Conservation (phyloP, 35 echinoderm and acorn worm species). For the Apostichopus californicus region DNA sequence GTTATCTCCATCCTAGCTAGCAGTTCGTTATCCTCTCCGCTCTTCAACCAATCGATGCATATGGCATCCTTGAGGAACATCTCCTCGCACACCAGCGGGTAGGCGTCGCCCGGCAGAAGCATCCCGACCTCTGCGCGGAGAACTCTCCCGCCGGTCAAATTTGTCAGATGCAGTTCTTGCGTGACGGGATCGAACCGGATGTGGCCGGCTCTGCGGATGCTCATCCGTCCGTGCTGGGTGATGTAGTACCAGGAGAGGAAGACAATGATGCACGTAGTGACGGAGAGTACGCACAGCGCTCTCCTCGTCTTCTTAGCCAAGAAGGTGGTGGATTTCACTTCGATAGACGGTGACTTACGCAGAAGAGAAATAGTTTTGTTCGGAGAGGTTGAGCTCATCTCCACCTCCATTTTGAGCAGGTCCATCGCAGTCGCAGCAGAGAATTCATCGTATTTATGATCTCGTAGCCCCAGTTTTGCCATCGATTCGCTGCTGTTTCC, state of each 20-base stretch:
- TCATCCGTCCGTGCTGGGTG: constrained; percentile 72
- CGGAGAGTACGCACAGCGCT: constrained; percentile 63
- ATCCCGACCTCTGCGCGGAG: constrained; percentile 50
- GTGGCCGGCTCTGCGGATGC: constrained; percentile 50
- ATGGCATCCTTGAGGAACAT: constrained; percentile 8
- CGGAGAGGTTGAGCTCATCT: constrained; percentile 45
- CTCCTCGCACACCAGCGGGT: constrained; percentile 52
- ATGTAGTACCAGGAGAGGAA: constrained; percentile 91
- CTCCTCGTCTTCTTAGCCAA: constrained; percentile 74
- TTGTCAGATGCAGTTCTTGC: constrained; percentile 31
- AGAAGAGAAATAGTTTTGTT: constrained; percentile 44
- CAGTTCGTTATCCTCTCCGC: constrained; percentile 55
- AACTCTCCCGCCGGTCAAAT: constrained; percentile 3
- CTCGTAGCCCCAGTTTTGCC: constrained; percentile 29
- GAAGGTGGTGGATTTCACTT: neutral
- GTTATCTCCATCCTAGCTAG: constrained; percentile 47
- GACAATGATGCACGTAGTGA: constrained; percentile 68
- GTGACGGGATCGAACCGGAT: constrained; percentile 52
- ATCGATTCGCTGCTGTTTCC: neutral
- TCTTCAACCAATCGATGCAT: constrained; percentile 80
- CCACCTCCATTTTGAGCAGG: constrained; percentile 42
- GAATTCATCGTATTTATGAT: constrained; percentile 49
- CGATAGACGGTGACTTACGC: neutral
- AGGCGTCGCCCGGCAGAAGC: constrained; percentile 22
- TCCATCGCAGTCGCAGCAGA: constrained; percentile 47